A percentile compares a stretch with the other conserved stretches of the same genome.
Conservation (phyloP, 2,888 invertebrate genomes). For the Fragum whitleyi region DNA sequence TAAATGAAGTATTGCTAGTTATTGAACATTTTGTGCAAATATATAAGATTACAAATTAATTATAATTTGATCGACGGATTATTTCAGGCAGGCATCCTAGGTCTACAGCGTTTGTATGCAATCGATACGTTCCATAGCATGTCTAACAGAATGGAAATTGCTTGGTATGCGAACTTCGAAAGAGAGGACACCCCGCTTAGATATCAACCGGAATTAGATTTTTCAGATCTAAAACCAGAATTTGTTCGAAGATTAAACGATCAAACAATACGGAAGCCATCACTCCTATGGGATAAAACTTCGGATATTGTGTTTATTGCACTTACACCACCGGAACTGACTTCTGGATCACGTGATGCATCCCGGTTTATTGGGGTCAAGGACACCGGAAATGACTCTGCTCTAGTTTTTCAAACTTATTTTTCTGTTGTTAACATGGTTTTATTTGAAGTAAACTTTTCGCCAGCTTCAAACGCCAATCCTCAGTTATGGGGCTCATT, state of each 20-base stretch:
- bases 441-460: constrained; percentile 46
- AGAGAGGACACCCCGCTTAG: constrained; percentile 27
- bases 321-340: constrained; percentile 48
- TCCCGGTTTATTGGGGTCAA: constrained; percentile 56
- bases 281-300: constrained; percentile 39
- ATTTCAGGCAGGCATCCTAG: constrained; percentile 51
- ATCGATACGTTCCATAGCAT: constrained; percentile 62
- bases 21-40: too few relatives aligned
- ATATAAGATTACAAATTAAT: too few relatives aligned
- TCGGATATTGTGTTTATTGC: constrained; percentile 36
- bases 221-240: not conserved
- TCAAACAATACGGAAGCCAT: constrained; percentile 6
- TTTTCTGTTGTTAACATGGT: constrained; percentile 50
- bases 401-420: constrained; percentile 47
- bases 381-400: constrained; percentile 44
- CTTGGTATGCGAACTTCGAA: constrained; percentile 72
- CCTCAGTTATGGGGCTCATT: constrained; percentile 52
- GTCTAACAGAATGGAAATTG: constrained; percentile 50
- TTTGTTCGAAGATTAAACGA: not conserved
- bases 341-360: not conserved
- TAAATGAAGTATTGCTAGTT: too few relatives aligned
- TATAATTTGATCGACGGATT: not conserved
- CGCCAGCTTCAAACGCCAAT: constrained; percentile 40
- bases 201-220: constrained; percentile 8
- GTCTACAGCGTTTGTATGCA: constrained; percentile 70